These are phyloP conservation scores for Cydia fagiglandana DNA, from an alignment of 1,140 invertebrate genomes.

Conservation along the genomic window DNA sequence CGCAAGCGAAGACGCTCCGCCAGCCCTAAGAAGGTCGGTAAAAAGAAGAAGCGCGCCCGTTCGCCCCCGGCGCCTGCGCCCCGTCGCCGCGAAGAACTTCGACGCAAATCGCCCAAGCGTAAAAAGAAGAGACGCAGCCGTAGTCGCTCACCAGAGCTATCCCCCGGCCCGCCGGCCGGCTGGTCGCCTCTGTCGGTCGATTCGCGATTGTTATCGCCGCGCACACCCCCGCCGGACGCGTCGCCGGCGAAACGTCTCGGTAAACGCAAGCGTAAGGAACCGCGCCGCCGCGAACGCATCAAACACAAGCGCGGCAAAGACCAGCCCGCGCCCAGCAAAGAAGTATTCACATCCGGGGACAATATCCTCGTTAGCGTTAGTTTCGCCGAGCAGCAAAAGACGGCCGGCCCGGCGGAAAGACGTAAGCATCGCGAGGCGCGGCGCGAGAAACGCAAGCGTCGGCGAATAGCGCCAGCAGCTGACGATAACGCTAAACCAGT, in stretches of 20 bases:
- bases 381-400: constrained; percentile 89
- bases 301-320: constrained; percentile 53
- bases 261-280: constrained; percentile 64
- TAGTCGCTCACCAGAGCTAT: constrained; percentile 43
- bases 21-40: constrained; percentile 49
- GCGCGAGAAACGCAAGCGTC: constrained; percentile 37
- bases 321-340: constrained; percentile 85
- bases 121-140: constrained; percentile 46
- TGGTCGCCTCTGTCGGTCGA: constrained; percentile 66
- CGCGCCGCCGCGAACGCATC: constrained; percentile 43
- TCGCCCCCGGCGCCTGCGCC: constrained; percentile 58
- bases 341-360: constrained; percentile 94
- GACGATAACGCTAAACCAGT: constrained; percentile 82
- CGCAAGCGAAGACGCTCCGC: constrained; percentile 58
- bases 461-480: constrained; percentile 39
- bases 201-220: constrained; percentile 59
- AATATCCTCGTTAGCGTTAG: constrained; percentile 95
- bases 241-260: constrained; percentile 59
- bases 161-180: constrained; percentile 36
- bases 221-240: constrained; percentile 74
- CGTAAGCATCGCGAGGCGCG: constrained; percentile 49
- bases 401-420: constrained; percentile 61
- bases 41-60: constrained; percentile 61
- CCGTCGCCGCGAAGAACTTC: constrained; percentile 78
- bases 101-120: constrained; percentile 50